A percentile compares a stretch with the other conserved stretches of the same genome.
These are phyloP conservation scores for Pandemis heparana DNA, from an alignment of 2,888 invertebrate genomes.

Conservation along the genomic window DNA sequence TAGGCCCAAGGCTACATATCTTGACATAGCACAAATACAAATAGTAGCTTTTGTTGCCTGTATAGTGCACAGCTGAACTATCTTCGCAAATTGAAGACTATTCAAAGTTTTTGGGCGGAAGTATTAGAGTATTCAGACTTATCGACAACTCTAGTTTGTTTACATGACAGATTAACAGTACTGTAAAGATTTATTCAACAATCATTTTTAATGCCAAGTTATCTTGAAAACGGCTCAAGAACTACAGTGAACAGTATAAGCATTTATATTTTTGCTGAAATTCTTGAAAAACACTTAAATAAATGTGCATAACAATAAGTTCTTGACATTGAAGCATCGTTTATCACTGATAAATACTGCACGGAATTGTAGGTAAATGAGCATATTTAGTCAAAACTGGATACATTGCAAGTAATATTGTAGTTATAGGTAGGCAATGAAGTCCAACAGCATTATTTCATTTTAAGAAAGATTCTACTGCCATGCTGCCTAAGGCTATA, in stretches of 20 bases:
- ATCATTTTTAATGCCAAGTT: neutral
- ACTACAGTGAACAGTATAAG: neutral
- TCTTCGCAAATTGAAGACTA: neutral
- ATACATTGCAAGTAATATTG: neutral
- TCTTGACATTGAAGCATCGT: slow-evolving; percentile 11
- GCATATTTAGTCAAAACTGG: neutral
- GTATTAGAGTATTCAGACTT: neutral
- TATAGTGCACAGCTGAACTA: neutral
- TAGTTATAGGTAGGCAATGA: neutral
- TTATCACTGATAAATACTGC: slow-evolving; percentile 4
- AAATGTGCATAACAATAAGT: slow-evolving; percentile 3
- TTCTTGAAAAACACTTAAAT: neutral
- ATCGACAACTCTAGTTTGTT: neutral
- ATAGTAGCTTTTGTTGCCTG: neutral
- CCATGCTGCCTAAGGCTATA: neutral
- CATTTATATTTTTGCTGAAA: neutral
- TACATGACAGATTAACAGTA: neutral
- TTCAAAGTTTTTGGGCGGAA: neutral
- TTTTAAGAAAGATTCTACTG: neutral
- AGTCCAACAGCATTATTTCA: neutral
- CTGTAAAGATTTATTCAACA: neutral
- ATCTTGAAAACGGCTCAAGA: neutral
- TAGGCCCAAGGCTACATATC: neutral
- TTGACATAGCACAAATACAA: neutral
- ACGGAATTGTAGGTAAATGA: neutral